Percentiles rank a stretch among this genome's conserved stretches.
phyloP scores from a whole-genome alignment of 2,888 invertebrate genomes.

The Polylopha cassiicola region DNA sequence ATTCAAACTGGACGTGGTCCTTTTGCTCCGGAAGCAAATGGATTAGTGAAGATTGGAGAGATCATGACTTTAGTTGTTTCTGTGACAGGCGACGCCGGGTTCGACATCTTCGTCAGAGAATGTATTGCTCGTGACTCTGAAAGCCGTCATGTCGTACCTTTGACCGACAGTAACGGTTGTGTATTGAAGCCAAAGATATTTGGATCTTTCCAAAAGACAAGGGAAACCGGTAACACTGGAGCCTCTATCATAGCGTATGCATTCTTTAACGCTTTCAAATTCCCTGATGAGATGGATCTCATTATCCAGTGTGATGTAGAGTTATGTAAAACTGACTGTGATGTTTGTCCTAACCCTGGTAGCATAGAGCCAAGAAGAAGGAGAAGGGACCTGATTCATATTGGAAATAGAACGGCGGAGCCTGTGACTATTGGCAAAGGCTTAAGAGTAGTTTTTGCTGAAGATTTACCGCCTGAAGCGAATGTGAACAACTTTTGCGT shows the following conservation, averaged over 20 bases:
- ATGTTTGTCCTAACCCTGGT: conserved; percentile 82
- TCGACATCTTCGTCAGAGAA: conserved; percentile 86
- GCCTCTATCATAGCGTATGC: conserved; percentile 87
- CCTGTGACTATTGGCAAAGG: conserved; percentile 81
- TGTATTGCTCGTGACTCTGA: conserved; percentile 85
- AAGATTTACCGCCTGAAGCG: conserved; percentile 74
- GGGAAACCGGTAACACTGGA: conserved; percentile 83
- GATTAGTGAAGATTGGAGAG: conserved; percentile 88
- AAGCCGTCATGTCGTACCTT: conserved; percentile 79
- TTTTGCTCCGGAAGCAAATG: conserved; percentile 84
- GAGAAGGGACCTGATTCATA: conserved; percentile 61
- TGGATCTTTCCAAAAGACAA: conserved; percentile 88
- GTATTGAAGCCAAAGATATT: conserved; percentile 87
- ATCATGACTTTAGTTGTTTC: conserved; percentile 88
- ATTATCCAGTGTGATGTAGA: conserved; percentile 90
- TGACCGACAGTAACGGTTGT: conserved; percentile 87
- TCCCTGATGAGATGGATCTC: conserved; percentile 90
- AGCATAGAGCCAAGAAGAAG: conserved; percentile 72
- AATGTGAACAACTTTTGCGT: conserved; percentile 75
- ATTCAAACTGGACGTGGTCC: conserved; percentile 87
- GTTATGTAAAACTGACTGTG: conserved; percentile 87
- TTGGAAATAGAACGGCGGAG: conserved; percentile 69
- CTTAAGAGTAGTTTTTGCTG: conserved; percentile 82
- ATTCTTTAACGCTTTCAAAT: conserved; percentile 88
- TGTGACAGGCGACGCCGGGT: conserved; percentile 87